A percentile compares a stretch with the other conserved stretches of the same genome.
phyloP scores from a whole-genome alignment of 2,888 invertebrate species.

The Thalpophila matura region DNA sequence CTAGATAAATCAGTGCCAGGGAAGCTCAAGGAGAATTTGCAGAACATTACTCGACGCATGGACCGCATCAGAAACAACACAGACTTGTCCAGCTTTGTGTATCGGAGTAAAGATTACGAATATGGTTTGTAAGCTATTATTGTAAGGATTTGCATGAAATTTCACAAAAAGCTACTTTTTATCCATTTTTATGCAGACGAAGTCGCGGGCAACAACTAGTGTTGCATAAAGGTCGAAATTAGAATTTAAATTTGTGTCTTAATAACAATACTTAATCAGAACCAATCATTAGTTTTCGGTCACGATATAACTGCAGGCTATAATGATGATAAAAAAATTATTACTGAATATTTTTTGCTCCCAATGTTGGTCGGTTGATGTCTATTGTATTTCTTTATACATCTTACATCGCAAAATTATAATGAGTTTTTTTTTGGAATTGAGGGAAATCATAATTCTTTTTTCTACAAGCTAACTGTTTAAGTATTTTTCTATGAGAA shows the following conservation, averaged over 20 bases:
- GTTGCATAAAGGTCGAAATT: constrained; percentile 7
- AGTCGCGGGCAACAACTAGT: too few species aligned
- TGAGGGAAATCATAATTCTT: neutral
- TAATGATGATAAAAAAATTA: constrained; percentile 37
- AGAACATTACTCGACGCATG: constrained; percentile 83
- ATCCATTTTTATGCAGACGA: too few species aligned
- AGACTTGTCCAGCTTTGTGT: constrained; percentile 74
- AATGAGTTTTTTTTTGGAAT: neutral
- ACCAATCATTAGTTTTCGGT: constrained; percentile 31
- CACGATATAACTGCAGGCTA: constrained; percentile 35
- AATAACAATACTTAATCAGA: constrained; percentile 46
- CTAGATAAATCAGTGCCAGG: constrained; percentile 83
- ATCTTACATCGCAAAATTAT: neutral
- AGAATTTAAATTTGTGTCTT: constrained; percentile 21
- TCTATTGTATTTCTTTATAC: constrained; percentile 5
- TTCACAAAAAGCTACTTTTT: too few species aligned
- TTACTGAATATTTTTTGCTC: constrained; percentile 23
- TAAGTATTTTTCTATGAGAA: too few species aligned
- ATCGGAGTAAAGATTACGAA: constrained; percentile 86
- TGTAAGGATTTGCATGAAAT: neutral
- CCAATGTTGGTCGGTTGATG: neutral
- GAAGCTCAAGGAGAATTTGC: constrained; percentile 83
- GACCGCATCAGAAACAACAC: constrained; percentile 82
- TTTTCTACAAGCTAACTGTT: neutral
- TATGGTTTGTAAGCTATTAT: constrained; percentile 76